phyloP scores from a whole-genome alignment of 2,888 invertebrate species.

The Drosophila antonietae region DNA sequence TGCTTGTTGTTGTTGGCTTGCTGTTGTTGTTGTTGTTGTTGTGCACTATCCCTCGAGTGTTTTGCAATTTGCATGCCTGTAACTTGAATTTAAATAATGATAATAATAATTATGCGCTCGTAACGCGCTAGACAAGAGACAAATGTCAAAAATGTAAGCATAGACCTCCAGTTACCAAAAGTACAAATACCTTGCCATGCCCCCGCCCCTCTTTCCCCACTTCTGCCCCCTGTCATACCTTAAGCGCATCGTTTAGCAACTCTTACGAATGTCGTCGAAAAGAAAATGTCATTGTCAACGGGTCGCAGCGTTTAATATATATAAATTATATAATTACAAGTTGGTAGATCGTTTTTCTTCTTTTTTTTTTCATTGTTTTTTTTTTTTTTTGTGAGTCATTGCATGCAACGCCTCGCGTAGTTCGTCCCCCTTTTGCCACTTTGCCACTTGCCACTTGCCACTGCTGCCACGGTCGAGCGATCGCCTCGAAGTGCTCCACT shows the following conservation, averaged over 20 bases:
- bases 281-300: conserved; percentile 68
- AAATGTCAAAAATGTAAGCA: conserved; percentile 50
- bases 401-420: conserved; percentile 53
- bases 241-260: conserved; percentile 39
- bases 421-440: conserved; percentile 5
- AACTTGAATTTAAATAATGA: conserved; percentile 48
- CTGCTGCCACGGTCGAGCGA: conserved; percentile 40
- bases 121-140: conserved; percentile 43
- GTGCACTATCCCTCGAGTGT: conserved; percentile 16
- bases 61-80: conserved; percentile 49
- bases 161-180: conserved; percentile 34
- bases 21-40: not conserved
- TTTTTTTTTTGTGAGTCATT: conserved; percentile 6
- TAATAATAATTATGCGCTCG: conserved; percentile 45
- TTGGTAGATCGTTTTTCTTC: conserved; percentile 3
- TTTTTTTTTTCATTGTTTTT: not conserved
- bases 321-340: conserved; percentile 53
- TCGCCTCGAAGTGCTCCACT: conserved; percentile 25
- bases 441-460: conserved; percentile 1
- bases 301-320: conserved; percentile 60
- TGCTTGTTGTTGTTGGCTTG: not conserved
- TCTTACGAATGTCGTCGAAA: conserved; percentile 37
- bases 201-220: no score
- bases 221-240: not conserved
- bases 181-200: not conserved